Evolutionary conservation across 2,888 invertebrate species (phyloP).

Genomic region (Drosophila merina): DNA sequence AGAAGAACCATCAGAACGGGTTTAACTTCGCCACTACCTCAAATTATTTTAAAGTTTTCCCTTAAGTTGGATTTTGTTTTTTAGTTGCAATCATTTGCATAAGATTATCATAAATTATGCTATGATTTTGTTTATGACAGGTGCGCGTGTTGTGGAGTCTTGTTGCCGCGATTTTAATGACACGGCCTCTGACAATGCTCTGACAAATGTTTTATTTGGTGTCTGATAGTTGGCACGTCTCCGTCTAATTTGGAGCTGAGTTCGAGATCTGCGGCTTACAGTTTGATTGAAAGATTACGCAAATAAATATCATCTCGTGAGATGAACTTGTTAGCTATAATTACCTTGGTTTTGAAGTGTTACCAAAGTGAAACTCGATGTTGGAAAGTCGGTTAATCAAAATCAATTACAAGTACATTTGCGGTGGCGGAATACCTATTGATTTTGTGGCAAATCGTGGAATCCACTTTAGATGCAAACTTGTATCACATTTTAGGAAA

Average conservation of each 20-base stretch:
- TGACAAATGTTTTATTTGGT: slow-evolving; percentile 47
- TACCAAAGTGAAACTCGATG: slow-evolving; percentile 11
- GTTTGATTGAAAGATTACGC: slow-evolving; percentile 64
- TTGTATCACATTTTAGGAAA: not conserved
- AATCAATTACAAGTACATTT: slow-evolving; percentile 35
- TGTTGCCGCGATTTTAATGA: slow-evolving; percentile 30
- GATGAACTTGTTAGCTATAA: slow-evolving; percentile 43
- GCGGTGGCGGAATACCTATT: slow-evolving; percentile 1
- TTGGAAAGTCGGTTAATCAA: slow-evolving; percentile 30
- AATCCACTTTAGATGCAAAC: not conserved
- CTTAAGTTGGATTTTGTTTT: slow-evolving; percentile 10
- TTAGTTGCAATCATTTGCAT: slow-evolving; percentile 51
- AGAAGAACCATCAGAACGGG: slow-evolving; percentile 14
- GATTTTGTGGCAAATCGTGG: slow-evolving; percentile 8
- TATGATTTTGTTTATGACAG: slow-evolving; percentile 63
- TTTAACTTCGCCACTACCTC: not conserved
- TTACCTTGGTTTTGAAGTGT: slow-evolving; percentile 19
- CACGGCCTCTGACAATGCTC: slow-evolving; percentile 26
- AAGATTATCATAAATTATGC: slow-evolving; percentile 72
- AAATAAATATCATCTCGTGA: slow-evolving; percentile 52
- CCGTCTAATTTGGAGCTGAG: slow-evolving; percentile 35
- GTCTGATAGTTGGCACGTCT: slow-evolving; percentile 46
- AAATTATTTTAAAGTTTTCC: slow-evolving; percentile 27
- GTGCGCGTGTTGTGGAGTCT: slow-evolving; percentile 39
- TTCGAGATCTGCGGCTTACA: slow-evolving; percentile 16